These are phyloP conservation scores for Hyperoplus immaculatus DNA, from an alignment of 2,797 vertebrate genomes.

Conservation along the genomic window DNA sequence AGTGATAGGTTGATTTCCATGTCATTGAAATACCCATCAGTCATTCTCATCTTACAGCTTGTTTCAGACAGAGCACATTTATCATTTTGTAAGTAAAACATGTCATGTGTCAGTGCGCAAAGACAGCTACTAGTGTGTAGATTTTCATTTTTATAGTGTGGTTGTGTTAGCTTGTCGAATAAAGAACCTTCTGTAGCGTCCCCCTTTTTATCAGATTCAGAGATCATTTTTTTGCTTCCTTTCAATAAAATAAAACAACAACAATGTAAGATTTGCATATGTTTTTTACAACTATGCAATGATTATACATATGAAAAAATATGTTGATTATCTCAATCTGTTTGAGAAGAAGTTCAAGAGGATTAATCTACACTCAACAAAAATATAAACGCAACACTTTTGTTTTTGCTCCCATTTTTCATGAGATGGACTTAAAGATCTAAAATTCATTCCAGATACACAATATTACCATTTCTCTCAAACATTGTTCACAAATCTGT, in stretches of 20 bases:
- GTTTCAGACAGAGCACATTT: constrained; percentile 9
- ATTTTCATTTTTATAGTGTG: not conserved
- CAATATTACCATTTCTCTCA: no score
- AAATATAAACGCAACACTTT: no score
- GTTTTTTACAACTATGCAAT: not conserved
- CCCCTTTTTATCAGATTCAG: not conserved
- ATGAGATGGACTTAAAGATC: no score
- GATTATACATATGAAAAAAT: not conserved
- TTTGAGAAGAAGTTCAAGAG: not conserved
- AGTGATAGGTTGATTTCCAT: constrained; percentile 34
- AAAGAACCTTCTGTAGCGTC: no score
- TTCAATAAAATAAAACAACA: not conserved
- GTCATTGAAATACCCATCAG: constrained; percentile 33
- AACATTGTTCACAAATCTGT: no score
- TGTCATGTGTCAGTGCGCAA: not conserved
- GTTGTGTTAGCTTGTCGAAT: not conserved
- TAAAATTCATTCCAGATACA: no score
- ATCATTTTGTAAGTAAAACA: constrained; percentile 5
- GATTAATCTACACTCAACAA: no score
- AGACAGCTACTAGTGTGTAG: not conserved
- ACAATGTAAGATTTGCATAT: no score
- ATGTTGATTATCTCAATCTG: not conserved
- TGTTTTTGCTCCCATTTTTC: no score
- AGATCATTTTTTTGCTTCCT: not conserved
- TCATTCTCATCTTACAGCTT: constrained; percentile 17